Conservation (phyloP, 2,888 invertebrate genomes). For the Dolomedes plantarius region DNA sequence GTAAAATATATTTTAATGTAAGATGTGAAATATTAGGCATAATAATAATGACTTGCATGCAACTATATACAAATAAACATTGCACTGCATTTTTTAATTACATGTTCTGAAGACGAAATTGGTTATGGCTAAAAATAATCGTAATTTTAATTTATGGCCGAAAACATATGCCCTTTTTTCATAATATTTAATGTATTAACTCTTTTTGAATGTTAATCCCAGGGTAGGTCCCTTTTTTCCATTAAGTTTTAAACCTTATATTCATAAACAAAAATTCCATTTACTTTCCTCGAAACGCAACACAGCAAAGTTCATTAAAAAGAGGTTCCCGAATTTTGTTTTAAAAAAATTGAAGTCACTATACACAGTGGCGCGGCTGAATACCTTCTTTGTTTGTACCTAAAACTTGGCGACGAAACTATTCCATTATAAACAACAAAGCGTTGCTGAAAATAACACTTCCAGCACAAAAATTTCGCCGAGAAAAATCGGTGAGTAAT, state of each 20-base stretch:
- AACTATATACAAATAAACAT: no score
- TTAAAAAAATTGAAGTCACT: background rate
- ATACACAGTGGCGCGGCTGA: background rate
- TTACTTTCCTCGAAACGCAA: background rate
- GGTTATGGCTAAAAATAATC: no score
- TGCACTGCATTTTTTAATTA: no score
- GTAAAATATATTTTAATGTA: no score
- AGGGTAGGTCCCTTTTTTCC: background rate
- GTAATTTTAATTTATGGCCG: no score
- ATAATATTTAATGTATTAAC: no score
- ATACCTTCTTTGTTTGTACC: constrained; percentile 18
- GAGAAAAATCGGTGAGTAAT: constrained; percentile 64
- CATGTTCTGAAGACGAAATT: no score
- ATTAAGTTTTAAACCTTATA: background rate
- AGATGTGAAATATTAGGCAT: no score
- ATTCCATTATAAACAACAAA: constrained; percentile 70
- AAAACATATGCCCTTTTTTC: no score
- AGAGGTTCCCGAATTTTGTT: background rate
- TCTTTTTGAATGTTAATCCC: no score
- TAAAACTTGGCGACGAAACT: constrained; percentile 58
- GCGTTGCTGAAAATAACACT: constrained; percentile 44
- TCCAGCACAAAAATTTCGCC: constrained; percentile 17
- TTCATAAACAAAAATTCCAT: constrained; percentile 5
- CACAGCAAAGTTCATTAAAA: background rate
- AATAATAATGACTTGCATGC: no score